Conservation (phyloP, 2,888 invertebrate species). For the Hylaea fasciaria region DNA sequence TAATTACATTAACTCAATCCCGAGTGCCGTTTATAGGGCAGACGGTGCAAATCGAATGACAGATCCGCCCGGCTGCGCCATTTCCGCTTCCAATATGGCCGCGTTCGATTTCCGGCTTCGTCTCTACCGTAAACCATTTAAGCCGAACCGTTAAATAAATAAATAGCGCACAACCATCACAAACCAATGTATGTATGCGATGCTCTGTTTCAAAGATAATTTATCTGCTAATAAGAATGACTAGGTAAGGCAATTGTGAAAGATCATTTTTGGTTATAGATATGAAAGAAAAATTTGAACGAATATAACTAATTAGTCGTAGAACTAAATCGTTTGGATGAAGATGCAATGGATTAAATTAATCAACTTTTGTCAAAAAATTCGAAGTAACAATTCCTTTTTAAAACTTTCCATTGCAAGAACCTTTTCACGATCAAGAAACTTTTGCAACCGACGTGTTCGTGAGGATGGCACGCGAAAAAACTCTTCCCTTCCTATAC, state of each 20-base stretch:
- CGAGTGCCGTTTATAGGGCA: conserved; percentile 21
- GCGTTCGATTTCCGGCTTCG: conserved; percentile 79
- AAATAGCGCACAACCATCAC: too few relatives aligned
- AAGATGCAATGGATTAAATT: too few relatives aligned
- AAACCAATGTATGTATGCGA: too few relatives aligned
- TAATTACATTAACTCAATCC: conserved; percentile 26
- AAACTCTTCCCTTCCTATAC: conserved; percentile 5
- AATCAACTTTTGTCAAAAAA: background rate
- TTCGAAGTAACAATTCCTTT: background rate
- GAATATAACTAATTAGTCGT: too few relatives aligned
- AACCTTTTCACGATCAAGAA: conserved; percentile 4
- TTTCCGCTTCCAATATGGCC: conserved; percentile 82
- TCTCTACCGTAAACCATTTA: conserved; percentile 62
- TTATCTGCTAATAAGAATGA: too few relatives aligned
- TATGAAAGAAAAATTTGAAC: too few relatives aligned
- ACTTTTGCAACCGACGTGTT: conserved; percentile 3
- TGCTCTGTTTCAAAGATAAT: too few relatives aligned
- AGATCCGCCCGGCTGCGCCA: conserved; percentile 52
- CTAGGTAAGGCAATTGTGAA: too few relatives aligned
- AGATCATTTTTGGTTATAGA: too few relatives aligned
- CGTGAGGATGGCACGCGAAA: background rate
- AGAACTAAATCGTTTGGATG: too few relatives aligned
- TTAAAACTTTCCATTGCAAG: conserved; percentile 9
- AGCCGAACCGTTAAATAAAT: background rate
- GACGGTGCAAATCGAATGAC: conserved; percentile 48